A percentile compares a stretch with the other conserved stretches of the same genome.
phyloP scores from a whole-genome alignment of 1,140 invertebrate genomes.

The Halictus rubicundus region DNA sequence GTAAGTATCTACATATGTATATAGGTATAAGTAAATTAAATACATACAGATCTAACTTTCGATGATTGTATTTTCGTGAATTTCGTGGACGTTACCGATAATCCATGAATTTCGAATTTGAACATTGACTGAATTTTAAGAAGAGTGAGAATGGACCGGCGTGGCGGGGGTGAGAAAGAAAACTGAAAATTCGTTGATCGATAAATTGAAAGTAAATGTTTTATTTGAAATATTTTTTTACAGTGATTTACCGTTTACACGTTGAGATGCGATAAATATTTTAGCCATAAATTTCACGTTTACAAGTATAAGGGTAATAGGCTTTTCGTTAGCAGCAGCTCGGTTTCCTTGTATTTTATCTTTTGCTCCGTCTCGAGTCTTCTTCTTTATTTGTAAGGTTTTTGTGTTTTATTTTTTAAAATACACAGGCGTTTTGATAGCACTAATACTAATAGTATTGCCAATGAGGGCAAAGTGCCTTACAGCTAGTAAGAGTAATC shows the following conservation, averaged over 20 bases:
- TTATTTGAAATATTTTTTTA: slow-evolving; percentile 15
- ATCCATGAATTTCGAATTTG: no score
- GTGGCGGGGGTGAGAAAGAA: no score
- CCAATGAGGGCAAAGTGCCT: neutral
- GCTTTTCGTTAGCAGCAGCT: neutral
- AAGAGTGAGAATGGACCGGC: no score
- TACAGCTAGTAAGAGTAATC: neutral
- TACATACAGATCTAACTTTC: no score
- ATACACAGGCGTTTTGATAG: neutral
- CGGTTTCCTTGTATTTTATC: neutral
- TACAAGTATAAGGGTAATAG: neutral
- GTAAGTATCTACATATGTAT: no score
- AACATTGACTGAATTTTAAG: no score
- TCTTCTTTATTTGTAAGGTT: neutral
- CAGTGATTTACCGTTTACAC: slow-evolving; percentile 2
- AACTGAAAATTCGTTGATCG: neutral
- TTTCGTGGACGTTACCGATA: no score
- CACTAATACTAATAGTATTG: neutral
- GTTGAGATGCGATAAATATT: neutral
- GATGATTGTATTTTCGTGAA: no score
- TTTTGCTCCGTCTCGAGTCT: neutral
- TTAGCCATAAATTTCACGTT: neutral
- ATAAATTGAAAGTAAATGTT: neutral
- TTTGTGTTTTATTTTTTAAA: neutral
- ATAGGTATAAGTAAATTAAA: no score